These are phyloP conservation scores for Danaus melanippus DNA, from an alignment of 1,140 invertebrate genomes.

Conservation along the genomic window DNA sequence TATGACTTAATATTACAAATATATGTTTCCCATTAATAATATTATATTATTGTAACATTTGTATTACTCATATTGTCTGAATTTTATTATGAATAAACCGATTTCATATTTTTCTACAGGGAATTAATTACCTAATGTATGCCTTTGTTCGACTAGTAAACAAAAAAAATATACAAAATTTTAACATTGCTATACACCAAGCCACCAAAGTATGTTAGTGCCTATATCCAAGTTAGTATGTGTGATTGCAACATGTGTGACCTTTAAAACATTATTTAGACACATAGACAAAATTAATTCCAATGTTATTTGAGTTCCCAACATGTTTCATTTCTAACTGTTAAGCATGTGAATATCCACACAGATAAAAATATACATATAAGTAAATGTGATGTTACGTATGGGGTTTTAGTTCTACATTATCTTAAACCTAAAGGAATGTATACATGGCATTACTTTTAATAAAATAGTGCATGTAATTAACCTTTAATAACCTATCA, in stretches of 20 bases:
- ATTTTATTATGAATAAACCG: neutral
- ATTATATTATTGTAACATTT: conserved; percentile 10
- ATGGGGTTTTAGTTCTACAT: conserved; percentile 30
- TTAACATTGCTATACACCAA: conserved; percentile 31
- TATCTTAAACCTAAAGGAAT: conserved; percentile 43
- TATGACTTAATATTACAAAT: conserved; percentile 15
- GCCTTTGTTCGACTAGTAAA: conserved; percentile 19
- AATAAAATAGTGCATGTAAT: conserved; percentile 30
- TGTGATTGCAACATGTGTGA: no score
- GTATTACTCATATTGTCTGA: conserved; percentile 39
- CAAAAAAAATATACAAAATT: conserved; percentile 17
- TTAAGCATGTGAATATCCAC: conserved; percentile 5
- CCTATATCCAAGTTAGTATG: neutral
- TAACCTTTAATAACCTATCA: conserved; percentile 40
- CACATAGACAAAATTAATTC: no score
- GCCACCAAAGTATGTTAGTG: conserved; percentile 36
- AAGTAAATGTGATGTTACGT: conserved; percentile 1
- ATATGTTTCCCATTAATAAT: conserved; percentile 14
- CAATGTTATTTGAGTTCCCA: no score
- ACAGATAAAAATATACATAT: neutral
- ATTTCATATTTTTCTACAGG: no score
- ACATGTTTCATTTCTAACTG: no score
- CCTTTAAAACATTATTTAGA: no score
- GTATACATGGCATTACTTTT: conserved; percentile 23
- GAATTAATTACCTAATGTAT: no score